Conservation (phyloP, 2,797 vertebrate genomes). For the Xerus rutilus region DNA sequence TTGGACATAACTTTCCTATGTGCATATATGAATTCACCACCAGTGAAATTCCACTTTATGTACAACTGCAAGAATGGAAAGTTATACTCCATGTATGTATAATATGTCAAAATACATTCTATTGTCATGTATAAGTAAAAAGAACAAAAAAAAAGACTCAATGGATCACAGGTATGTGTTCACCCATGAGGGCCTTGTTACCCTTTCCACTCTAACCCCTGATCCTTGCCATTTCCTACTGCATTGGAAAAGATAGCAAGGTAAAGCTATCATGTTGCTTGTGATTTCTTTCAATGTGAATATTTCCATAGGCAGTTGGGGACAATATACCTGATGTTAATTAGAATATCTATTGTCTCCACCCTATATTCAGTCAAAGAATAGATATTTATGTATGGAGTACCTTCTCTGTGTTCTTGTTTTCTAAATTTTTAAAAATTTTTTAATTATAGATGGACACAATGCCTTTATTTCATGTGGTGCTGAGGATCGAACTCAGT, state of each 20-base stretch:
- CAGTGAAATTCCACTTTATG: too few relatives aligned
- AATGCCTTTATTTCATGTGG: too few relatives aligned
- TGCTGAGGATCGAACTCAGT: too few relatives aligned
- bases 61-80: too few relatives aligned
- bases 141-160: background rate
- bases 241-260: background rate
- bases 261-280: background rate
- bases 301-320: background rate
- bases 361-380: background rate
- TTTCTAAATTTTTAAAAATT: too few relatives aligned
- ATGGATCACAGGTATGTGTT: background rate
- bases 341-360: background rate
- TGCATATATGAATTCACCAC: too few relatives aligned
- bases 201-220: background rate
- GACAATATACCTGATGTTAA: background rate
- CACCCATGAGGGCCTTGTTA: background rate
- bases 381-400: background rate
- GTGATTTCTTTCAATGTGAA: background rate
- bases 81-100: too few relatives aligned
- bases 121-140: too few relatives aligned
- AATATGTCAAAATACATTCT: too few relatives aligned
- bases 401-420: background rate
- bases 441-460: too few relatives aligned
- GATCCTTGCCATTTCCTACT: slow-evolving; percentile 1
- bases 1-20: too few relatives aligned